Evolutionary conservation across 2,888 invertebrate species (phyloP).

Genomic region (Caenorhabditis wallacei): DNA sequence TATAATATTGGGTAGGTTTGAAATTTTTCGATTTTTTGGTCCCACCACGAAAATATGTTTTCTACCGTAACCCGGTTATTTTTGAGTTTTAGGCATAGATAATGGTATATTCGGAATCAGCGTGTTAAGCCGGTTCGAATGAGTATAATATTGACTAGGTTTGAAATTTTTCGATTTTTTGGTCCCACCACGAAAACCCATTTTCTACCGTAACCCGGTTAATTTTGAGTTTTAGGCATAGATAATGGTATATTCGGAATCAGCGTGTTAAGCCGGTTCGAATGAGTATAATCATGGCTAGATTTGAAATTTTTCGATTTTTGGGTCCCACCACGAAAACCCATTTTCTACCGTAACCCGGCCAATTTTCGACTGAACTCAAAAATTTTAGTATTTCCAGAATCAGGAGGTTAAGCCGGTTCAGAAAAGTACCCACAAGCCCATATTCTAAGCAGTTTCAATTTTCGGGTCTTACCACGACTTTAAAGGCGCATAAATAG

Average conservation of each 20-base stretch:
- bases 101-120: background rate
- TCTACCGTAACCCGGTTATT: no score
- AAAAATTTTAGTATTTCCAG: background rate
- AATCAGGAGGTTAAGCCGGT: no score
- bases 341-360: no score
- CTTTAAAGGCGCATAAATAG: background rate
- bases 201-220: no score
- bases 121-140: background rate
- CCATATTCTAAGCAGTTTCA: no score
- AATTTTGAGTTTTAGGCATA: background rate
- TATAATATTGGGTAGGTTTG: background rate
- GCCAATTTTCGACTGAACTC: background rate
- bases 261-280: background rate
- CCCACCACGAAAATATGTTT: background rate
- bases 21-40: background rate
- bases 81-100: no score
- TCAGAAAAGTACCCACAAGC: no score
- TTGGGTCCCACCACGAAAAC: background rate
- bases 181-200: background rate
- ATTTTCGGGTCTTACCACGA: background rate
- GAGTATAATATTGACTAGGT: background rate
- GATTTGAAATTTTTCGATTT: background rate
- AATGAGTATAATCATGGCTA: constrained; percentile 3
- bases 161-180: background rate
- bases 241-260: background rate